These are phyloP conservation scores for Trachurus trachurus DNA, from an alignment of 2,797 vertebrate species.

Conservation along the genomic window DNA sequence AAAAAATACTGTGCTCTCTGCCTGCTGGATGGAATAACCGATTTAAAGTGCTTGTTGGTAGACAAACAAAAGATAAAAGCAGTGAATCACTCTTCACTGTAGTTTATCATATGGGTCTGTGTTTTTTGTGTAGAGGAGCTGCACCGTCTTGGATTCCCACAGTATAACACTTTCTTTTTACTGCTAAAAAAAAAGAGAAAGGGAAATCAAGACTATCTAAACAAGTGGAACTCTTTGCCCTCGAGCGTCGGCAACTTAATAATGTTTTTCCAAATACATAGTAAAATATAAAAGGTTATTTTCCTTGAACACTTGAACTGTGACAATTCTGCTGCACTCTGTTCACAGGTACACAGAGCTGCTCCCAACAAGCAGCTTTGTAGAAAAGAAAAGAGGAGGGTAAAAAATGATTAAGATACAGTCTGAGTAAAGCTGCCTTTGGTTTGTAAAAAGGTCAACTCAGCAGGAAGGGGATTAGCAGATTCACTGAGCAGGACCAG, in stretches of 20 bases:
- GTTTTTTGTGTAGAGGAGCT: not conserved
- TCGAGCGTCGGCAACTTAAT: not conserved
- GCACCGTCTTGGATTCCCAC: no score
- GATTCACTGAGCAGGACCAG: slow-evolving; percentile 69
- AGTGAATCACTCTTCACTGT: not conserved
- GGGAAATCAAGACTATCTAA: not conserved
- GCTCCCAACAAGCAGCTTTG: slow-evolving; percentile 38
- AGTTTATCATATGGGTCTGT: not conserved
- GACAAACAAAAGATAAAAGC: no score
- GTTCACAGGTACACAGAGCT: slow-evolving; percentile 25
- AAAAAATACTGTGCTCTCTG: no score
- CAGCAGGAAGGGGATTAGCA: slow-evolving; percentile 77
- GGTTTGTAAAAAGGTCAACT: slow-evolving; percentile 77
- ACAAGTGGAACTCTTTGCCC: not conserved
- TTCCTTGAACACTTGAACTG: slow-evolving; percentile 34
- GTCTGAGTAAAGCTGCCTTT: slow-evolving; percentile 60
- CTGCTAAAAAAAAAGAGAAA: not conserved
- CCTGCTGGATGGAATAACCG: no score
- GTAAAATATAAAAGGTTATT: slow-evolving; percentile 2
- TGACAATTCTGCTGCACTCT: not conserved
- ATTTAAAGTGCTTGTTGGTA: no score
- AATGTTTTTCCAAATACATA: slow-evolving; percentile 8
- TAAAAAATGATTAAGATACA: slow-evolving; percentile 39
- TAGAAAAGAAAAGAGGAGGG: slow-evolving; percentile 47
- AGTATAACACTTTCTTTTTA: not conserved